Percentiles rank a stretch among this genome's conserved stretches.
Conservation (phyloP, 2,797 vertebrate genomes). For the Mustela erminea region DNA sequence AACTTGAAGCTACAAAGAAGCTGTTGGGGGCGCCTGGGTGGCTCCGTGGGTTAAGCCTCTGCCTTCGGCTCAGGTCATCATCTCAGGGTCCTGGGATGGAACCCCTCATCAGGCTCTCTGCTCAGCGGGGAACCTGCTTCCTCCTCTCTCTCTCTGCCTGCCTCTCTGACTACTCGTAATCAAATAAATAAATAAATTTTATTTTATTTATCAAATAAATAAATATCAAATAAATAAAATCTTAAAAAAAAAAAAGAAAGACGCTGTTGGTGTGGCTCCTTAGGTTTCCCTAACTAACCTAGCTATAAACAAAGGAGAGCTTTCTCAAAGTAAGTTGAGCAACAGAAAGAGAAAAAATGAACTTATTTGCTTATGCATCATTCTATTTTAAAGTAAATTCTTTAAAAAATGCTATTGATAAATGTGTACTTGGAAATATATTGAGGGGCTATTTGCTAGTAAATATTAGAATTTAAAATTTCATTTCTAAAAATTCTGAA, state of each 20-base stretch:
- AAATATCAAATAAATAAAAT: no score
- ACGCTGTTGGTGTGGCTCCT: neutral
- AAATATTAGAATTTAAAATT: neutral
- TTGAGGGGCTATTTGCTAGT: neutral
- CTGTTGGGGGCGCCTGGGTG: no score
- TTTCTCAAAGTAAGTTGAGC: neutral
- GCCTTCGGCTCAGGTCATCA: no score
- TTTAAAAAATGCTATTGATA: neutral
- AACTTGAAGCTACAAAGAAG: conserved; percentile 17
- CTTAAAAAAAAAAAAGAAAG: neutral
- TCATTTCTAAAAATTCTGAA: neutral
- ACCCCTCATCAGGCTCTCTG: no score
- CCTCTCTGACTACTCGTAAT: no score
- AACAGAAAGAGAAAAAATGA: neutral
- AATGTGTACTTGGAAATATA: neutral
- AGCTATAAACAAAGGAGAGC: neutral
- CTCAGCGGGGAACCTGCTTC: no score
- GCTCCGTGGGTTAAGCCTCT: no score
- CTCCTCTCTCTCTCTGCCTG: no score
- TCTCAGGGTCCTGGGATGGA: no score
- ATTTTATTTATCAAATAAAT: no score
- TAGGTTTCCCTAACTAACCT: neutral
- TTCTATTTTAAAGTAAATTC: conserved; percentile 11
- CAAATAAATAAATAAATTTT: no score
- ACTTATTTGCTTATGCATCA: neutral